Conservation (phyloP, 2,113 vertebrate species). For the Phoenicopterus ruber region DNA sequence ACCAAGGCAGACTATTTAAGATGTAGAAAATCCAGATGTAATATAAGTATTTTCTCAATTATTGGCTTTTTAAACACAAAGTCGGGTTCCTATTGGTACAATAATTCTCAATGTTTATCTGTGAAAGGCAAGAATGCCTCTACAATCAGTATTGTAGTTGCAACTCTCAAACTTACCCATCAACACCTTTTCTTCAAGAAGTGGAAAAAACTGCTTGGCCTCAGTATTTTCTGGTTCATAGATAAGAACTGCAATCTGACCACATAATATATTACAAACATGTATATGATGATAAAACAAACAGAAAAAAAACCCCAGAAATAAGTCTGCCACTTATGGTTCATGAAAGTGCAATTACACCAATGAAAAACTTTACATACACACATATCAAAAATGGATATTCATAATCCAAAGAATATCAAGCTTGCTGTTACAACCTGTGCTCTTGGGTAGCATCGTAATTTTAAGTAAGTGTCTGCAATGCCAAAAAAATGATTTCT, state of each 20-base stretch:
- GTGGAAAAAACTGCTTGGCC: conserved; percentile 77
- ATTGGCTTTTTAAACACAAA: background rate
- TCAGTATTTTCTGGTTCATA: conserved; percentile 83
- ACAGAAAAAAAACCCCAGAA: background rate
- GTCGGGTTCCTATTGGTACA: background rate
- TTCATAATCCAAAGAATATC: background rate
- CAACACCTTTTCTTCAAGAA: conserved; percentile 78
- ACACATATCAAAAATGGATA: background rate
- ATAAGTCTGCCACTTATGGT: background rate
- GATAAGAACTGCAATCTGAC: conserved; percentile 77
- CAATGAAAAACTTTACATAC: background rate
- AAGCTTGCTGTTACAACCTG: background rate
- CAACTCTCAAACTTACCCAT: conserved; percentile 63
- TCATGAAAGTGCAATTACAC: background rate
- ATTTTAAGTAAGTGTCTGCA: background rate
- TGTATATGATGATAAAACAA: background rate
- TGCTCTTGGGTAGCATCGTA: background rate
- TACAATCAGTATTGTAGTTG: background rate
- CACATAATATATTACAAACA: conserved; percentile 4
- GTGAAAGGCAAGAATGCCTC: background rate
- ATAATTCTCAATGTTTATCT: background rate
- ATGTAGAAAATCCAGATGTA: background rate
- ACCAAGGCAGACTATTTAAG: background rate
- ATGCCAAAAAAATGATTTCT: background rate
- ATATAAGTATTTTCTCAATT: background rate